These are phyloP conservation scores for Antigone vipio DNA, from an alignment of 2,113 vertebrate species.

Conservation along the genomic window DNA sequence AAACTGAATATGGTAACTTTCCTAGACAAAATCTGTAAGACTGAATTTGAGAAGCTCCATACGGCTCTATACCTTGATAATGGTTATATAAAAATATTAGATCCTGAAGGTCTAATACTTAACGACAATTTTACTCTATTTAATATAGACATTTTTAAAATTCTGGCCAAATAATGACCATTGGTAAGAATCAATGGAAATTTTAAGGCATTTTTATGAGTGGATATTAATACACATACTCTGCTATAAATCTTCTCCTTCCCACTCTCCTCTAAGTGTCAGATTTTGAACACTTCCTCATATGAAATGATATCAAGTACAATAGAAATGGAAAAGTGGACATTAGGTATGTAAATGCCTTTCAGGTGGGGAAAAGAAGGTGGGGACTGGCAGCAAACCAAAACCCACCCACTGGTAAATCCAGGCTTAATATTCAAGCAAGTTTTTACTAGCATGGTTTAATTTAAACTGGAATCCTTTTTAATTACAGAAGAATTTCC, in stretches of 20 bases:
- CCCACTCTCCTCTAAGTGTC: neutral
- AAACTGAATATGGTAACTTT: neutral
- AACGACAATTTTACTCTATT: neutral
- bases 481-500: slow-evolving; percentile 18
- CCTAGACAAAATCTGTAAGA: neutral
- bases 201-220: neutral
- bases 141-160: neutral
- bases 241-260: neutral
- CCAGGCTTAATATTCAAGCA: neutral
- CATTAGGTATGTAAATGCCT: neutral
- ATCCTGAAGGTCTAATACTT: neutral
- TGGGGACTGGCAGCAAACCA: neutral
- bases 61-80: neutral
- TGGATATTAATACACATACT: neutral
- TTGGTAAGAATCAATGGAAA: neutral
- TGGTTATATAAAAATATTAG: neutral
- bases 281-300: neutral
- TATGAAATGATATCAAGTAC: neutral
- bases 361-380: neutral
- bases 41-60: neutral
- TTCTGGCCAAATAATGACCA: neutral
- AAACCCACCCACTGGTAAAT: neutral
- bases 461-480: slow-evolving; percentile 16
- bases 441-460: neutral
- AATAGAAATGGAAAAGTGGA: neutral